Evolutionary conservation across 2,888 invertebrate species (phyloP).

Genomic region (Busseola fusca): DNA sequence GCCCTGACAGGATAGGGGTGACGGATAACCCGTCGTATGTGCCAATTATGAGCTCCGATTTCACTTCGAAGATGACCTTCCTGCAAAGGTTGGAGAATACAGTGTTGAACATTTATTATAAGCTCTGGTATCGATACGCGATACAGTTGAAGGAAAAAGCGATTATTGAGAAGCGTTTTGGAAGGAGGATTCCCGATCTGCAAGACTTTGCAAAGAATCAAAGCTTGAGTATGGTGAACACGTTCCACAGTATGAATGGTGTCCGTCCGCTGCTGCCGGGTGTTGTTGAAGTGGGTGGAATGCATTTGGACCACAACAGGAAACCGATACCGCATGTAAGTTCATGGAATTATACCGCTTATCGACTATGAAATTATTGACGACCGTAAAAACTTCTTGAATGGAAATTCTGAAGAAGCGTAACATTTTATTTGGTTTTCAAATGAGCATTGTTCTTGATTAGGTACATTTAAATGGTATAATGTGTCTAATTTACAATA

Average conservation of each 20-base stretch:
- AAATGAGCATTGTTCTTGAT: slow-evolving; percentile 23
- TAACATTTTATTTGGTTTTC: background rate
- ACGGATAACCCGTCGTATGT: slow-evolving; percentile 87
- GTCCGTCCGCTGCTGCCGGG: slow-evolving; percentile 88
- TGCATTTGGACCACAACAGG: slow-evolving; percentile 84
- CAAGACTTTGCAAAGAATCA: slow-evolving; percentile 86
- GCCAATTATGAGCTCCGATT: slow-evolving; percentile 87
- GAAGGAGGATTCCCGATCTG: slow-evolving; percentile 85
- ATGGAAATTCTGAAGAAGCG: background rate
- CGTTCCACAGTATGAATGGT: slow-evolving; percentile 89
- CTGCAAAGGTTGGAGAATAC: slow-evolving; percentile 83
- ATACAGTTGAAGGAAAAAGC: slow-evolving; percentile 78
- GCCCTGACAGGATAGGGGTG: slow-evolving; percentile 80
- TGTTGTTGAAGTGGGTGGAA: slow-evolving; percentile 90
- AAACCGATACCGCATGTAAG: slow-evolving; percentile 84
- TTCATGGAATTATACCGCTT: slow-evolving; percentile 39
- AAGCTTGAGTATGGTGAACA: slow-evolving; percentile 89
- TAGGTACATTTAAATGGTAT: background rate
- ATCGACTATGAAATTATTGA: background rate
- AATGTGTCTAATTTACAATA: background rate
- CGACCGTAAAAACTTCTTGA: slow-evolving; percentile 4
- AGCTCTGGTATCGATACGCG: slow-evolving; percentile 75
- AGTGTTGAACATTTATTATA: slow-evolving; percentile 71
- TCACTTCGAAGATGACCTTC: slow-evolving; percentile 85
- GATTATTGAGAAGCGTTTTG: slow-evolving; percentile 82